A percentile compares a stretch with the other conserved stretches of the same genome.
Evolutionary conservation across 2,888 invertebrate genomes (phyloP).

Genomic region (Drosophila borborema): DNA sequence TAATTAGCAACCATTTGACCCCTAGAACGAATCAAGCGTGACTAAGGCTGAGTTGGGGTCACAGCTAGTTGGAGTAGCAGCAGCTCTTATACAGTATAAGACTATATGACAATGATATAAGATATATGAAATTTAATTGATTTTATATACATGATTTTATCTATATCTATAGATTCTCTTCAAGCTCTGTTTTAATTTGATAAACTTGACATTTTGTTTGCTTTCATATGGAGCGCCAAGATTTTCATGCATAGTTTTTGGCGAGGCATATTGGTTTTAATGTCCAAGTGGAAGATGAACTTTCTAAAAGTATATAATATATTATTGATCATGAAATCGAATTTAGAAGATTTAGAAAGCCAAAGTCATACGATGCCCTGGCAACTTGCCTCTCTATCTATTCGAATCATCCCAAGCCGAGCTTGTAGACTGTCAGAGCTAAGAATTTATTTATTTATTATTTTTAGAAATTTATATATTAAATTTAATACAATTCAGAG

Average conservation of each 20-base stretch:
- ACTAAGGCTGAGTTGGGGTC: constrained; percentile 1
- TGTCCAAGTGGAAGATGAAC: background rate
- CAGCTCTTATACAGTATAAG: constrained; percentile 7
- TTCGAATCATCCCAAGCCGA: too few relatives aligned
- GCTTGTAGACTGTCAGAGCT: too few relatives aligned
- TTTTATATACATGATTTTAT: too few relatives aligned
- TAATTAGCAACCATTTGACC: constrained; percentile 47
- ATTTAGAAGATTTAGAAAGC: background rate
- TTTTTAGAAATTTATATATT: too few relatives aligned
- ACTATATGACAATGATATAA: background rate
- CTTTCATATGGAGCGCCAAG: constrained; percentile 1
- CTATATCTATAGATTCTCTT: background rate
- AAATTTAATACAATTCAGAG: background rate
- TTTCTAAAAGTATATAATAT: too few relatives aligned
- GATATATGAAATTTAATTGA: too few relatives aligned
- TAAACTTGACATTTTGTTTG: constrained; percentile 10
- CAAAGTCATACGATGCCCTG: background rate
- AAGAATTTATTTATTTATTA: too few relatives aligned
- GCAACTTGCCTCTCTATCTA: background rate
- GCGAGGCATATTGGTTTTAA: background rate
- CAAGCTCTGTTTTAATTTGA: background rate
- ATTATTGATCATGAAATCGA: background rate
- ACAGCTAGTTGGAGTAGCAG: background rate
- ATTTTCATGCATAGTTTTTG: constrained; percentile 10
- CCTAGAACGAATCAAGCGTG: constrained; percentile 36